These are phyloP conservation scores for Amphiura filiformis DNA, from an alignment of 35 echinoderm and acorn worm species.

Conservation along the genomic window DNA sequence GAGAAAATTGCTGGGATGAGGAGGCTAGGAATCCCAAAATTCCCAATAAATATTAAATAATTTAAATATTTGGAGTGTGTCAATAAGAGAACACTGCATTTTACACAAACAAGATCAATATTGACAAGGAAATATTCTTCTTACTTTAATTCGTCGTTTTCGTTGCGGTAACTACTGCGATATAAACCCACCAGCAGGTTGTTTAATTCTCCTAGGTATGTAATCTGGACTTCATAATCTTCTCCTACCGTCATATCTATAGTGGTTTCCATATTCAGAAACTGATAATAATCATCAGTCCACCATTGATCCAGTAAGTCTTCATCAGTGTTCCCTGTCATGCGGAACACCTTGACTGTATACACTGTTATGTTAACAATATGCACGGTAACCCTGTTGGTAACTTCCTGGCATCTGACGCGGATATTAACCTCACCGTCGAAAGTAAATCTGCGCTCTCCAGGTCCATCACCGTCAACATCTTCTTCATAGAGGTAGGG, in stretches of 20 bases:
- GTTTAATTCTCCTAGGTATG: not conserved
- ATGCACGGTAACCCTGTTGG: slow-evolving; percentile 34
- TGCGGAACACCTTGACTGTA: not conserved
- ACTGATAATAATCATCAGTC: not conserved
- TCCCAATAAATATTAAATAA: too few species aligned
- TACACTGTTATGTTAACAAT: slow-evolving; percentile 8
- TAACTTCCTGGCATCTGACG: slow-evolving; percentile 18
- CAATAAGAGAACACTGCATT: too few species aligned
- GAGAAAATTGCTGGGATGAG: too few species aligned
- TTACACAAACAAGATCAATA: too few species aligned
- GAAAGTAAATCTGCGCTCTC: slow-evolving; percentile 49
- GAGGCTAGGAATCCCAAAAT: too few species aligned
- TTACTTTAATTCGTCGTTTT: slow-evolving; percentile 1
- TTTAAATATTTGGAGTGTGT: too few species aligned
- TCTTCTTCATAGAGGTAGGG: slow-evolving; percentile 40
- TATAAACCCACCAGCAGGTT: not conserved
- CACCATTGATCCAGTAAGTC: not conserved
- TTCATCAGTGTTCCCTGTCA: not conserved
- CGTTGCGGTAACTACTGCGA: slow-evolving; percentile 4
- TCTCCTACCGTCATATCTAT: not conserved
- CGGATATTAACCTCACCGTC: slow-evolving; percentile 54
- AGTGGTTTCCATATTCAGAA: not conserved
- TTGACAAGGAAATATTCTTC: too few species aligned
- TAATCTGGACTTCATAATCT: slow-evolving; percentile 30
- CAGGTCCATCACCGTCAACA: not conserved